phyloP scores from a whole-genome alignment of 1,140 invertebrate genomes.

The Caenorhabditis remanei region DNA sequence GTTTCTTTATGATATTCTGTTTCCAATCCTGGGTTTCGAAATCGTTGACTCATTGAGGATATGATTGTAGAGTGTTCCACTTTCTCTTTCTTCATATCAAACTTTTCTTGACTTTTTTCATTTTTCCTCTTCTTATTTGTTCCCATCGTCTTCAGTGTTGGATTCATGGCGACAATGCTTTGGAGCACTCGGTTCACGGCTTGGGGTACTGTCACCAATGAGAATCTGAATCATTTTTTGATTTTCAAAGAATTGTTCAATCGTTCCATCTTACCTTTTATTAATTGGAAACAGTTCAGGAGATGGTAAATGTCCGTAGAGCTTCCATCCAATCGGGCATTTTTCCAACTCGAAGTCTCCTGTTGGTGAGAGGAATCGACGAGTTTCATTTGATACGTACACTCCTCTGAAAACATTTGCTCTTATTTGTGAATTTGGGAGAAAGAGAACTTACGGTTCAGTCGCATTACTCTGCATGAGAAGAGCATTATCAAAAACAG shows the following conservation, averaged over 20 bases:
- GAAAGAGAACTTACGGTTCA: conserved; percentile 58
- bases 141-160: conserved; percentile 56
- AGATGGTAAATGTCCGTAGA: conserved; percentile 48
- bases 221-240: conserved; percentile 69
- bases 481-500: conserved; percentile 71
- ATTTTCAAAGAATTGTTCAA: background rate
- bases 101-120: conserved; percentile 51
- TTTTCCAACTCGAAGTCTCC: conserved; percentile 56
- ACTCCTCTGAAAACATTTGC: conserved; percentile 61
- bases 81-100: conserved; percentile 47
- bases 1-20: conserved; percentile 72
- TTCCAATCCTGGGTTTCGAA: conserved; percentile 29
- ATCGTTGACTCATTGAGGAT: background rate
- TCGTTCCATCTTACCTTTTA: conserved; percentile 46
- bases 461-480: conserved; percentile 67
- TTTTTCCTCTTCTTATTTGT: conserved; percentile 47
- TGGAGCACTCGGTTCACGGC: conserved; percentile 72
- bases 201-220: conserved; percentile 74
- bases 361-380: conserved; percentile 56
- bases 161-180: conserved; percentile 63
- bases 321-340: conserved; percentile 59
- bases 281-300: conserved; percentile 61
- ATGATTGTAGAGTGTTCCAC: conserved; percentile 39
- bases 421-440: background rate
- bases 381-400: conserved; percentile 70